These are phyloP conservation scores for Epizoanthus ramosus DNA, from an alignment of 92 coral and sea anemone genomes.

Conservation along the genomic window DNA sequence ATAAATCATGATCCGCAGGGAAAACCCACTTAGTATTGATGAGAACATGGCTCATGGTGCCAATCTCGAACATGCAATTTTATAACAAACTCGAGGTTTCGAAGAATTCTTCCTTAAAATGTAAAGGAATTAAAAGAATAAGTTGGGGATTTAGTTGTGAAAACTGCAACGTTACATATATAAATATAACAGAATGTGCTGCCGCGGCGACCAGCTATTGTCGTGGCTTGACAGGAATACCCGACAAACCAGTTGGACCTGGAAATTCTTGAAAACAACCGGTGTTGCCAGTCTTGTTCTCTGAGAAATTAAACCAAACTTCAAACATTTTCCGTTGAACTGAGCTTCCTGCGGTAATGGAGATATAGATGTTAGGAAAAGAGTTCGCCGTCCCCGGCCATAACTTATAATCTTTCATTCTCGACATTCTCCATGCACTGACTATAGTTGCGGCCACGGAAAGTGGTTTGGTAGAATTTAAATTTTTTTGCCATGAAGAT, in stretches of 20 bases:
- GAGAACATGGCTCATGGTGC: too few relatives aligned
- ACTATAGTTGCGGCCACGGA: too few relatives aligned
- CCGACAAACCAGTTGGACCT: conserved; percentile 32
- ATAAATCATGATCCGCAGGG: background rate
- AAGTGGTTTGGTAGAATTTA: background rate
- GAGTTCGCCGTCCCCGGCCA: too few relatives aligned
- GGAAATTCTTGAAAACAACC: conserved; percentile 16
- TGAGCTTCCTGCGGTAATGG: background rate
- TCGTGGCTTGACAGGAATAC: background rate
- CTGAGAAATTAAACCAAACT: background rate
- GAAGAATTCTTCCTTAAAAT: too few relatives aligned
- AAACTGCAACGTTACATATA: too few relatives aligned
- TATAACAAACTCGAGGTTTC: too few relatives aligned
- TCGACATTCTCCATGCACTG: background rate
- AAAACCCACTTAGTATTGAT: background rate
- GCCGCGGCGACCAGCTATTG: background rate
- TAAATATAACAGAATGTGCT: background rate
- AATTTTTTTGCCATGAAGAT: background rate
- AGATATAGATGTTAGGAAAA: background rate
- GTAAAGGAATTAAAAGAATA: background rate
- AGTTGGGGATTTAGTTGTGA: too few relatives aligned
- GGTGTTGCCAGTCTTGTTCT: conserved; percentile 29
- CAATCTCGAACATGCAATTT: too few relatives aligned
- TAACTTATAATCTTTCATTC: background rate
- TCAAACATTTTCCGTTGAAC: conserved; percentile 10